Evolutionary conservation across 2,113 vertebrate species (phyloP).

Genomic region (Acrocephalus arundinaceus): DNA sequence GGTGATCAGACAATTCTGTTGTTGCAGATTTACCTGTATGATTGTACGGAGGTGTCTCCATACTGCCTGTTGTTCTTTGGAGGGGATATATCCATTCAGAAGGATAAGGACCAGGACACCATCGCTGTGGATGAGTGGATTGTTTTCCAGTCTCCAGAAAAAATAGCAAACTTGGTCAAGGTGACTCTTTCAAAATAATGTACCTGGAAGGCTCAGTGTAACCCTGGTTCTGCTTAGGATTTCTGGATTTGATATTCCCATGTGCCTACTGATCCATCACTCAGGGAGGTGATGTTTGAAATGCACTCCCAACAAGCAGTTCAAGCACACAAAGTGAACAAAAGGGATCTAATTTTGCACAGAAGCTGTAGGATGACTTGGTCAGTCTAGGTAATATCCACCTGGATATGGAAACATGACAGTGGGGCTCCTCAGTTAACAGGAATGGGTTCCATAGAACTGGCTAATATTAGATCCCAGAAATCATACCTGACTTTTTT

Average conservation of each 20-base stretch:
- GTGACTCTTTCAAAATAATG: constrained; percentile 53
- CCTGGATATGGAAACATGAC: neutral
- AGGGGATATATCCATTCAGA: constrained; percentile 96
- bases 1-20: neutral
- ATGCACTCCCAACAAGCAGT: neutral
- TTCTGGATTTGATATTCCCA: neutral
- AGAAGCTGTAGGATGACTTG: neutral
- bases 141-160: constrained; percentile 92
- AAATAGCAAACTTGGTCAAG: constrained; percentile 94
- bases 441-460: neutral
- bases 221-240: neutral
- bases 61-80: constrained; percentile 97
- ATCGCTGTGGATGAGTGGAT: constrained; percentile 97
- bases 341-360: neutral
- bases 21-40: constrained; percentile 93
- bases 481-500: neutral
- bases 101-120: constrained; percentile 91
- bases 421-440: neutral
- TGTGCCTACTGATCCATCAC: neutral
- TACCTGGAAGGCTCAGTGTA: neutral
- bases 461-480: neutral
- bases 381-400: neutral
- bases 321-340: neutral
- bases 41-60: constrained; percentile 97
- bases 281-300: neutral